Base-by-base conservation (phyloP, 35 echinoderm and acorn worm species). In the Apostichopus japonicus region DNA sequence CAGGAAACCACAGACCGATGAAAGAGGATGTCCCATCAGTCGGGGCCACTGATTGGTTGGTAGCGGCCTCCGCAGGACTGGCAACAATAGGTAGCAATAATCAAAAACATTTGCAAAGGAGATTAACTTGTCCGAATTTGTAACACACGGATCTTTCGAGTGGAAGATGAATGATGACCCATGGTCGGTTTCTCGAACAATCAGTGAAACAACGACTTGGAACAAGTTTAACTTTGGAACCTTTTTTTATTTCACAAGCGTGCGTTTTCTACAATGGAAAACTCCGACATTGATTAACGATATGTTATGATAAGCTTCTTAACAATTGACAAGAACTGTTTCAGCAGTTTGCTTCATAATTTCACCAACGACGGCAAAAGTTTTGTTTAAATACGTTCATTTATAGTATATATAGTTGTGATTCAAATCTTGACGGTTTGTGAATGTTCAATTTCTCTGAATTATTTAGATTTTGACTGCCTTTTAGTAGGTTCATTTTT, bases 51-150 rank as follows among this genome's bases (percentile, higher is more conserved):
- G 93, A 94, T 17, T 94, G 93, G 93, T 19, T 91, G 52, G 90
- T 91, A 53, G 90, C 90, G 10, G 90, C 90, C 13, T 33, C 93
- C 54, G 61, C 90, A 5, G 86, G 79, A 80, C 73, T 94, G 62
- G 78, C 86, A 1, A 55, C 79, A 8, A 86, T 94, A 3, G 93
- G 88, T 52, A 79, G 15, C 24, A 65, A 62, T 54, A 63, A 79
- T 54, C 90, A 90, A 15, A 94, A 83, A 59, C 24, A 92, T 17
- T 53, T 91, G 53, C 93, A 94, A 86, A 91, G 93, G 24, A 91
- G 93, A 92, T 56, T 94, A 21, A 94, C 93, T 44, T 94, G 93
- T 92, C 93, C 93, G 10, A 92, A 72, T 62, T 56, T 94, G 77
- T 94, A 72, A 79, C 56, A 73, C 27, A 13, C 23, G 23, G 9